phyloP scores from a whole-genome alignment of 2,113 vertebrate species.

The Grallaria varia region DNA sequence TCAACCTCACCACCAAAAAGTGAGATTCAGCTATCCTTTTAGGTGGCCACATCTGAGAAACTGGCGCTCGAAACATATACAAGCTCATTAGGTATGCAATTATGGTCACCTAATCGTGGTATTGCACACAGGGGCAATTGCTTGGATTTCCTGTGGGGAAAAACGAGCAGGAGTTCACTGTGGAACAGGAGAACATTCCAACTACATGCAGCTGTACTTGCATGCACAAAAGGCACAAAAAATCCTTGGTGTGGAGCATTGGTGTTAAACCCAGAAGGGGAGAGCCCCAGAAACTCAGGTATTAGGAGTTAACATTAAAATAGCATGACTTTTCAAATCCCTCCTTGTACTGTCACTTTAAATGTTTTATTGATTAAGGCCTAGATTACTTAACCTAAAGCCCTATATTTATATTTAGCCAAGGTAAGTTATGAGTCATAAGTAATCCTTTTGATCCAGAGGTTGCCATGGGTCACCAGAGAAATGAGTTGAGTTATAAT shows the following conservation, averaged over 20 bases:
- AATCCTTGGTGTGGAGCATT: constrained; percentile 3
- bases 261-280: not conserved
- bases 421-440: constrained; percentile 71
- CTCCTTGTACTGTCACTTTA: constrained; percentile 63
- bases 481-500: constrained; percentile 70
- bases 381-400: constrained; percentile 70
- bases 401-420: constrained; percentile 69
- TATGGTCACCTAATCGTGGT: constrained; percentile 55
- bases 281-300: constrained; percentile 17
- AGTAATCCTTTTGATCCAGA: constrained; percentile 70
- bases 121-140: constrained; percentile 38
- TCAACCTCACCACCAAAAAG: constrained; percentile 31
- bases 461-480: constrained; percentile 67
- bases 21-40: constrained; percentile 33
- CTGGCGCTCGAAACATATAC: constrained; percentile 1
- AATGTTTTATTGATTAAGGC: constrained; percentile 71
- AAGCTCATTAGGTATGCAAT: constrained; percentile 37
- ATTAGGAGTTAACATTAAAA: constrained; percentile 33
- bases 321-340: constrained; percentile 28
- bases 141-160: constrained; percentile 58
- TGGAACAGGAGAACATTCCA: not conserved
- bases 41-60: constrained; percentile 50
- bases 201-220: constrained; percentile 1
- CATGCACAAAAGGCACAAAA: not conserved
- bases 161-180: not conserved